These are phyloP conservation scores for Sialis fuliginosa DNA, from an alignment of 2,888 invertebrate species.

Conservation along the genomic window DNA sequence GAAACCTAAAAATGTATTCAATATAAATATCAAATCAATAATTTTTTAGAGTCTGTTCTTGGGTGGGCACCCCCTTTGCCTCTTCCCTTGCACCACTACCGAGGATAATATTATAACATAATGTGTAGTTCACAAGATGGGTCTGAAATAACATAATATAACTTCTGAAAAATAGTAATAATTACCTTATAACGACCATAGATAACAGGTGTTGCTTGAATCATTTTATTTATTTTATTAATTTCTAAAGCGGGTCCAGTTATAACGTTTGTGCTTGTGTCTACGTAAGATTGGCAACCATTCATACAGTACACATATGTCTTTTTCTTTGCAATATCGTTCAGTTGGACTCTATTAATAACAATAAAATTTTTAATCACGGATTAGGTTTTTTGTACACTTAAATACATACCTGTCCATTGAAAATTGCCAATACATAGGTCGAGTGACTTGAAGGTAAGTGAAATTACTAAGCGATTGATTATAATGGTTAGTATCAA, in stretches of 20 bases:
- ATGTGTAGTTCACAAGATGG: background rate
- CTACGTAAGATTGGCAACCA: slow-evolving; percentile 24
- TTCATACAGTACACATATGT: slow-evolving; percentile 17
- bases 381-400: too few relatives aligned
- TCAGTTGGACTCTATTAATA: background rate
- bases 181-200: slow-evolving; percentile 18
- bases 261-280: slow-evolving; percentile 26
- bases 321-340: slow-evolving; percentile 10
- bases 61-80: too few relatives aligned
- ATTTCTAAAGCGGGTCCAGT: slow-evolving; percentile 24
- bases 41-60: too few relatives aligned
- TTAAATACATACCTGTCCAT: slow-evolving; percentile 36
- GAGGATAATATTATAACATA: too few relatives aligned
- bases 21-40: slow-evolving; percentile 5
- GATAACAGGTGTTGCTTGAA: slow-evolving; percentile 19
- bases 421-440: slow-evolving; percentile 50
- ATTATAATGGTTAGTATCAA: slow-evolving; percentile 38
- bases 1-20: slow-evolving; percentile 26
- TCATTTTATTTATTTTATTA: slow-evolving; percentile 20
- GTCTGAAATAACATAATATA: slow-evolving; percentile 2
- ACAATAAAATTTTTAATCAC: too few relatives aligned
- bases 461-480: slow-evolving; percentile 28
- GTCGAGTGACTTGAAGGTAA: slow-evolving; percentile 36
- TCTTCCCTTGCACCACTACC: too few relatives aligned
- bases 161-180: slow-evolving; percentile 1